A percentile compares a stretch with the other conserved stretches of the same genome.
These are phyloP conservation scores for Ormyrus pomaceus DNA, from an alignment of 2,888 invertebrate species.

Conservation along the genomic window DNA sequence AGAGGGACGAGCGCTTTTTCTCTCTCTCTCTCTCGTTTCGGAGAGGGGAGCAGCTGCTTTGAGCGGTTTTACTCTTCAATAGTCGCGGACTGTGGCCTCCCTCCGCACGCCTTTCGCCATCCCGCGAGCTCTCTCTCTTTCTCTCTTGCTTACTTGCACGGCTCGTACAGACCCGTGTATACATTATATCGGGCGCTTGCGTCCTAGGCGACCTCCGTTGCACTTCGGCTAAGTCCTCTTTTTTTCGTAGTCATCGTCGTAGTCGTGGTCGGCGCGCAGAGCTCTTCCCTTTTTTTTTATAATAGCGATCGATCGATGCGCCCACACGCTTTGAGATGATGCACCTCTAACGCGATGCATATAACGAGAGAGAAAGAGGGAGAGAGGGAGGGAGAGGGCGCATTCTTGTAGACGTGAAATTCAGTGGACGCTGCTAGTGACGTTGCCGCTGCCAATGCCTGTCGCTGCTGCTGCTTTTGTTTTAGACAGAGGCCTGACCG, in stretches of 20 bases:
- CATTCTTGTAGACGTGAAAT: conserved; percentile 56
- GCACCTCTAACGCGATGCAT: conserved; percentile 63
- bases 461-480: conserved; percentile 40
- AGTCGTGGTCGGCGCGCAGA: conserved; percentile 52
- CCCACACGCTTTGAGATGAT: conserved; percentile 50
- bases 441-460: neutral
- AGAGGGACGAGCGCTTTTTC: conserved; percentile 21
- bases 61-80: conserved; percentile 75
- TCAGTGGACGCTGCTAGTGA: conserved; percentile 60
- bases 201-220: conserved; percentile 16
- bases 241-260: neutral
- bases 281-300: conserved; percentile 61
- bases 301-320: conserved; percentile 64
- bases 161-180: neutral
- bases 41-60: conserved; percentile 69
- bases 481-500: conserved; percentile 35
- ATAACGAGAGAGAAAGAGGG: conserved; percentile 42
- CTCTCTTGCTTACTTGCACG: conserved; percentile 8
- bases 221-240: conserved; percentile 37
- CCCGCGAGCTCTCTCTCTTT: conserved; percentile 56
- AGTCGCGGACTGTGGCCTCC: conserved; percentile 67
- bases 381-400: conserved; percentile 17
- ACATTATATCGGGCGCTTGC: conserved; percentile 21
- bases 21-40: conserved; percentile 54
- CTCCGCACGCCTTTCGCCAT: conserved; percentile 30